These are phyloP conservation scores for Anas flavirostris DNA, from an alignment of 2,797 vertebrate genomes.

Conservation along the genomic window DNA sequence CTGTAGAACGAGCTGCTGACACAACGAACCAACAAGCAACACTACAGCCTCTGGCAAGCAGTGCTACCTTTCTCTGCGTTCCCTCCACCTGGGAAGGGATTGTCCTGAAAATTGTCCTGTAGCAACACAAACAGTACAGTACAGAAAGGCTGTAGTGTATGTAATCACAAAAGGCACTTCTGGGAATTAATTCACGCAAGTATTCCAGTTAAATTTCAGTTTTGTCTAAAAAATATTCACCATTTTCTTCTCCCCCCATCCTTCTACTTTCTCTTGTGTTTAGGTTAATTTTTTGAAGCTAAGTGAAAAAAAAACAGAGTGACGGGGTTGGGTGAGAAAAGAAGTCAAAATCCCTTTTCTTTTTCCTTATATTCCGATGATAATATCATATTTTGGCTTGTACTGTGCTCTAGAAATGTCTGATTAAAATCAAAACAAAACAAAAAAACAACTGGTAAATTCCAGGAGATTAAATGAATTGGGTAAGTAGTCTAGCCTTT, in stretches of 20 bases:
- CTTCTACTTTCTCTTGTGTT: background rate
- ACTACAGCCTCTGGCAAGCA: fast-evolving
- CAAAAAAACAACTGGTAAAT: background rate
- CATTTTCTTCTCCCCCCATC: background rate
- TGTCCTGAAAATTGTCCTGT: background rate
- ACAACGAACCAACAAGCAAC: background rate
- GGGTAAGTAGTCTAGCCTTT: background rate
- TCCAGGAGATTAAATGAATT: background rate
- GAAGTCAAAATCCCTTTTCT: background rate
- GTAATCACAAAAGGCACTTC: conserved; percentile 53
- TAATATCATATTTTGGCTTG: background rate
- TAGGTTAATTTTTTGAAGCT: background rate
- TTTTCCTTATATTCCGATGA: background rate
- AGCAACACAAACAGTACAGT: background rate
- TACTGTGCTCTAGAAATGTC: background rate
- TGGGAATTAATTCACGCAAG: background rate
- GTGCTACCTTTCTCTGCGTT: background rate
- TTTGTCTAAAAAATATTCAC: background rate
- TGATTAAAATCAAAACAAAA: background rate
- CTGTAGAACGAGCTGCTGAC: background rate
- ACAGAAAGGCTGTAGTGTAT: background rate
- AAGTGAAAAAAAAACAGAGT: background rate
- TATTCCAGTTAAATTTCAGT: background rate
- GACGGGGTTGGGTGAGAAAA: background rate
- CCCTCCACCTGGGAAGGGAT: background rate